Conservation (phyloP, 1,140 invertebrate genomes). For the Rhagoletis pomonella region DNA sequence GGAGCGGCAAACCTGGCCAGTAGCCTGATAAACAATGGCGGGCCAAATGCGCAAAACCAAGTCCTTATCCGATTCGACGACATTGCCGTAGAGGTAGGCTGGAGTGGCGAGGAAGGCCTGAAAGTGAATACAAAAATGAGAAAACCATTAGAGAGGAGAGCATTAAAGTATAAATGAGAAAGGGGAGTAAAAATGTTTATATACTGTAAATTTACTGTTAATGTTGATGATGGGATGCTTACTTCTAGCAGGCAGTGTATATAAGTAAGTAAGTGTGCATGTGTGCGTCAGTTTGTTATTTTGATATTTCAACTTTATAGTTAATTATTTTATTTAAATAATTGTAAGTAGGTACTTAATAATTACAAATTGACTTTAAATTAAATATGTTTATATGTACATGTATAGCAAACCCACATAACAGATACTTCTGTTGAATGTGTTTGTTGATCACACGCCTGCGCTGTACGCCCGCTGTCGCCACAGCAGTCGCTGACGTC, state of each 20-base stretch:
- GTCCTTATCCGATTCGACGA: slow-evolving; percentile 72
- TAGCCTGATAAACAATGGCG: slow-evolving; percentile 71
- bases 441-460: slow-evolving; percentile 72
- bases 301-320: too few relatives aligned
- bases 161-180: background rate
- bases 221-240: too few relatives aligned
- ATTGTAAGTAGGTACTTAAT: background rate
- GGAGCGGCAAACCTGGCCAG: slow-evolving; percentile 69
- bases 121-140: background rate
- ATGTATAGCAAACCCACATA: slow-evolving; percentile 73
- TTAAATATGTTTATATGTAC: slow-evolving; percentile 61
- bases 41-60: slow-evolving; percentile 71
- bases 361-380: background rate
- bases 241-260: too few relatives aligned
- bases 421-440: slow-evolving; percentile 73
- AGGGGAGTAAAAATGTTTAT: background rate
- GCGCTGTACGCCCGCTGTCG: slow-evolving; percentile 69
- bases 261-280: too few relatives aligned
- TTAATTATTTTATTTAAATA: too few relatives aligned
- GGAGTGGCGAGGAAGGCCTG: slow-evolving; percentile 72
- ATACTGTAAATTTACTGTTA: too few relatives aligned
- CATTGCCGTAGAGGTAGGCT: slow-evolving; percentile 70
- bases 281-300: too few relatives aligned
- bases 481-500: slow-evolving; percentile 54
- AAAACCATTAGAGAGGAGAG: background rate